Conservation (phyloP, 1,140 invertebrate species). For the Phortica variegata region DNA sequence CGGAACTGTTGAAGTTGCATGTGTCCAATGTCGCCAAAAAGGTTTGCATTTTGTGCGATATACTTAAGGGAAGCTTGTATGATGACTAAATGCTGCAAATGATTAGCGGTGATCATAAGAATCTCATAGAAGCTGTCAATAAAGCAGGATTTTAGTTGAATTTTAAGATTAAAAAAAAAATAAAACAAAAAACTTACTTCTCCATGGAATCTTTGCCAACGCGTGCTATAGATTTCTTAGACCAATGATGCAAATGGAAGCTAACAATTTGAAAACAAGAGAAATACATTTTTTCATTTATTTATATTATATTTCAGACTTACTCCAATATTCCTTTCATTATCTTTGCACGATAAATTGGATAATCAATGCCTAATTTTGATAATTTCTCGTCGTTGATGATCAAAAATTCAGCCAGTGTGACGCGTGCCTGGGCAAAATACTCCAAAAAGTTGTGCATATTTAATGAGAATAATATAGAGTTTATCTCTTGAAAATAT, state of each 20-base stretch:
- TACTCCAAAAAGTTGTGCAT: conserved; percentile 44
- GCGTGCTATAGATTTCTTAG: conserved; percentile 37
- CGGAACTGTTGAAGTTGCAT: conserved; percentile 23
- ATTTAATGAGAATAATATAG: conserved; percentile 51
- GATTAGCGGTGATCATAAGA: conserved; percentile 45
- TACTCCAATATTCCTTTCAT: conserved; percentile 54
- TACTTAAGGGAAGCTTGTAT: conserved; percentile 41
- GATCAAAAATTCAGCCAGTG: conserved; percentile 56
- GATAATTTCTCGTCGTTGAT: conserved; percentile 51
- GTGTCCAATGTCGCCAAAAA: conserved; percentile 24
- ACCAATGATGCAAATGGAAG: conserved; percentile 52
- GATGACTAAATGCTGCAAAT: conserved; percentile 47
- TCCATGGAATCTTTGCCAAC: conserved; percentile 33
- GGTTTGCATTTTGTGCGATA: conserved; percentile 22
- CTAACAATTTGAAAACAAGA: conserved; percentile 12
- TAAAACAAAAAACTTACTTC: conserved; percentile 34
- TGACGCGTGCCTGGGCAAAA: conserved; percentile 49
- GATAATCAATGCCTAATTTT: conserved; percentile 50
- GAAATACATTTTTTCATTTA: background rate
- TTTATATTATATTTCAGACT: conserved; percentile 12
- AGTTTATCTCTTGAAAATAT: conserved; percentile 57
- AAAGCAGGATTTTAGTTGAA: too few relatives aligned
- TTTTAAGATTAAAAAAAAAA: too few relatives aligned
- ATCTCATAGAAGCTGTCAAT: conserved; percentile 55
- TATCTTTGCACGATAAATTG: conserved; percentile 57